These are phyloP conservation scores for Heterodera filipjevi DNA, from an alignment of 2,888 invertebrate genomes.

Conservation along the genomic window DNA sequence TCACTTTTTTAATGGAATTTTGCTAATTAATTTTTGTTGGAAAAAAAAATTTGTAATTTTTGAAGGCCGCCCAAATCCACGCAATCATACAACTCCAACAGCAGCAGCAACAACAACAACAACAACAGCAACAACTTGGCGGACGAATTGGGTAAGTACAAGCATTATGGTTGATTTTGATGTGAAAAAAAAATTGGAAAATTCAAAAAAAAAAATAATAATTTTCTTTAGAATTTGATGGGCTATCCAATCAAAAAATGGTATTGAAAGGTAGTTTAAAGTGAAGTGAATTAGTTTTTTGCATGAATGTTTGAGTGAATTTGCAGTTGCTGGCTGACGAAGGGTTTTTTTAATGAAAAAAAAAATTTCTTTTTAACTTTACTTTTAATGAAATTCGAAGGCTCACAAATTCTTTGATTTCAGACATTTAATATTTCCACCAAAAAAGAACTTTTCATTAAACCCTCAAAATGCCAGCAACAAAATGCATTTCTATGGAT, in stretches of 20 bases:
- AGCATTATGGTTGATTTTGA: background rate
- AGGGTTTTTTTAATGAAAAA: background rate
- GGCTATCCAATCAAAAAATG: background rate
- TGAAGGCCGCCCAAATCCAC: conserved; percentile 24
- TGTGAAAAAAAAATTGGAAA: background rate
- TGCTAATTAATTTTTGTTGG: background rate
- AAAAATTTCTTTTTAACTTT: too few species aligned
- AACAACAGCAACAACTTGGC: conserved; percentile 10
- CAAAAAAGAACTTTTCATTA: too few species aligned
- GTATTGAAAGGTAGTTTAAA: conserved; percentile 2
- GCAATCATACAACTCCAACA: conserved; percentile 28
- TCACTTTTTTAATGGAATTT: conserved; percentile 3
- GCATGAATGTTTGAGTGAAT: background rate
- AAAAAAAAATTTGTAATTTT: background rate
- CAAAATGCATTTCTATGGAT: too few species aligned
- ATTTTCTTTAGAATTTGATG: conserved; percentile 7
- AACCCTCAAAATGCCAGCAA: too few species aligned
- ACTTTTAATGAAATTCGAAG: too few species aligned
- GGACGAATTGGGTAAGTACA: background rate
- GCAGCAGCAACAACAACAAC: conserved; percentile 18
- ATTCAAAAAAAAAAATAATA: background rate
- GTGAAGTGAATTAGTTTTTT: background rate
- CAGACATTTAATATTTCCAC: too few species aligned
- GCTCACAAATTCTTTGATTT: too few species aligned
- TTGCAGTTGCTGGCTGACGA: background rate